Conservation (phyloP, 2,797 vertebrate species). For the Tauraco hartlaubi region DNA sequence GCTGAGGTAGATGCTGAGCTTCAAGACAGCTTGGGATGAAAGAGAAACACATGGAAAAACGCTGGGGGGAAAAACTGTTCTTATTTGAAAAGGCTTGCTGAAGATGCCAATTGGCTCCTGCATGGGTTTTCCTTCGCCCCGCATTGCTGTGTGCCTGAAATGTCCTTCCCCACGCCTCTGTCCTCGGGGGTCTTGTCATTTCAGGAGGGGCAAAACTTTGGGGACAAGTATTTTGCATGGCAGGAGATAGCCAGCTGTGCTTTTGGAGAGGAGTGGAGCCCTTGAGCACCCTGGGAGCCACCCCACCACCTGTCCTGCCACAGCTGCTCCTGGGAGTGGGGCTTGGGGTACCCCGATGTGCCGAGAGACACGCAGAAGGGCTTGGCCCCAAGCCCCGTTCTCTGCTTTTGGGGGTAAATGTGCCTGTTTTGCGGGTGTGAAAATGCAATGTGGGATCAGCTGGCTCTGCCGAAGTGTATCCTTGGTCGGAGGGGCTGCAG, state of each 20-base stretch:
- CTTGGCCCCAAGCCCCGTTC: rapidly evolving
- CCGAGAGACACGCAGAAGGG: not conserved
- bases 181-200: not conserved
- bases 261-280: not conserved
- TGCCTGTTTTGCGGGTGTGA: not conserved
- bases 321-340: rapidly evolving
- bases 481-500: not conserved
- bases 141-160: rapidly evolving
- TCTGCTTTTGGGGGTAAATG: not conserved
- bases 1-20: not conserved
- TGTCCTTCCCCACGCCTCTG: not conserved
- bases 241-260: not conserved
- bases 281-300: not conserved
- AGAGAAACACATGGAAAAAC: not conserved
- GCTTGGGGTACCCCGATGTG: not conserved
- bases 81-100: not conserved
- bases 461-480: not conserved
- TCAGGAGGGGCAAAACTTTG: not conserved
- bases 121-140: not conserved
- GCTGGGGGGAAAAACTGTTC: not conserved
- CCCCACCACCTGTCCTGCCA: rapidly evolving
- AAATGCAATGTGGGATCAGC: not conserved
- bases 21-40: constrained; percentile 11
- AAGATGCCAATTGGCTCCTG: not conserved
- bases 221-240: not conserved